Evolutionary conservation across 2,113 vertebrate genomes (phyloP).

Genomic region (Jacana jacana): DNA sequence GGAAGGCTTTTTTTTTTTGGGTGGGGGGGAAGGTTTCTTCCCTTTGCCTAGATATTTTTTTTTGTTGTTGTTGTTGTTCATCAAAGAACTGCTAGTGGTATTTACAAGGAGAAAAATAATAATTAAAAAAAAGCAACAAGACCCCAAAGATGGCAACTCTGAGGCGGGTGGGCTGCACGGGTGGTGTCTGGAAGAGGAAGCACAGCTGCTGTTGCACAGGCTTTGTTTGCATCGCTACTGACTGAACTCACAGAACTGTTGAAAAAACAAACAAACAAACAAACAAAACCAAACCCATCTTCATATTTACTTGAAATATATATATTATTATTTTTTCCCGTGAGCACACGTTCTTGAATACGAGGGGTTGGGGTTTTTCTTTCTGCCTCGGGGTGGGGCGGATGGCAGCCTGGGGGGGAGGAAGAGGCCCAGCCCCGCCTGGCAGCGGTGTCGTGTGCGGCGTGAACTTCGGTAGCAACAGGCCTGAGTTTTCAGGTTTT

Average conservation of each 20-base stretch:
- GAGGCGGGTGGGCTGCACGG: not conserved
- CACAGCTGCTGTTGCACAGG: conserved; percentile 29
- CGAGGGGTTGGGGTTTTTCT: not conserved
- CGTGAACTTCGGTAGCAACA: conserved; percentile 7
- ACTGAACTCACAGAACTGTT: not conserved
- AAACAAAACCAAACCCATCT: not conserved
- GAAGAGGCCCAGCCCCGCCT: not conserved
- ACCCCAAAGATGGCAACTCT: not conserved
- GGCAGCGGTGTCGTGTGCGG: not conserved
- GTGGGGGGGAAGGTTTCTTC: not conserved
- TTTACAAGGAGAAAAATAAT: not conserved
- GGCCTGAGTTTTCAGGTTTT: conserved; percentile 63
- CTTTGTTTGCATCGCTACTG: conserved; percentile 52
- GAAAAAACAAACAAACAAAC: not conserved
- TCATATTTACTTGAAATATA: conserved; percentile 64
- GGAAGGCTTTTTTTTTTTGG: not conserved
- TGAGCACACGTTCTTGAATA: not conserved
- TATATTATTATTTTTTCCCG: not conserved
- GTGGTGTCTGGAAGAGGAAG: not conserved
- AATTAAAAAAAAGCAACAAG: not conserved
- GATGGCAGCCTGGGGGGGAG: not conserved
- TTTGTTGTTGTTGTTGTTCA: not conserved
- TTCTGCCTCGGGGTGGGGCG: not conserved
- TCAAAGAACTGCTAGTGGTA: not conserved
- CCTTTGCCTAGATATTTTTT: not conserved